These are phyloP conservation scores for Drosophila aldrichi DNA, from an alignment of 2,888 invertebrate species.

Conservation along the genomic window DNA sequence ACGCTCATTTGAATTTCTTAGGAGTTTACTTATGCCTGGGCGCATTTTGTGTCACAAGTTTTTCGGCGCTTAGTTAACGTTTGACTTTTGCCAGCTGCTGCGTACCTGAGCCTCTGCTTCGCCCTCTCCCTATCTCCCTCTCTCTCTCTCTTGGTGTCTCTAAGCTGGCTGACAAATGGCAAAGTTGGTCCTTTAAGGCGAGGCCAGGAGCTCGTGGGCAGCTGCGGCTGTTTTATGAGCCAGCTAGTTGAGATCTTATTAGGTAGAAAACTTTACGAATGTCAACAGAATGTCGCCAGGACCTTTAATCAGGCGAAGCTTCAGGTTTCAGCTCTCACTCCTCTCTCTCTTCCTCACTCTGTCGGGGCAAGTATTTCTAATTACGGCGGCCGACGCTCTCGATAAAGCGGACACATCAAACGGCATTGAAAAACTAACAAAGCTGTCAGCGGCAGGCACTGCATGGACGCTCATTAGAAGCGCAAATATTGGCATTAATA, in stretches of 20 bases:
- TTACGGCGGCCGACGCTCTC: constrained; percentile 58
- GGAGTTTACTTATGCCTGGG: constrained; percentile 74
- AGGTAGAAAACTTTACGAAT: constrained; percentile 68
- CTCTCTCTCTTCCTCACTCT: not conserved
- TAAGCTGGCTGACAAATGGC: constrained; percentile 45
- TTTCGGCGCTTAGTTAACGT: constrained; percentile 79
- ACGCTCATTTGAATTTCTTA: constrained; percentile 79
- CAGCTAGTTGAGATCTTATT: constrained; percentile 55
- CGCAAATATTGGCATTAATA: constrained; percentile 83
- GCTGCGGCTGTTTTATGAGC: constrained; percentile 55
- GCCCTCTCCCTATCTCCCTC: not conserved
- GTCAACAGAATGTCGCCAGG: constrained; percentile 68
- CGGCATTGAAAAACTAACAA: constrained; percentile 57
- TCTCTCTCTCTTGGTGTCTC: not conserved
- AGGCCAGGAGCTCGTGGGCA: constrained; percentile 30
- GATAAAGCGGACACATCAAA: constrained; percentile 67
- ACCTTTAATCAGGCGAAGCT: constrained; percentile 68
- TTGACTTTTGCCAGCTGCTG: constrained; percentile 69
- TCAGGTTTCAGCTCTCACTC: constrained; percentile 10
- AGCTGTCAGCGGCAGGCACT: constrained; percentile 50
- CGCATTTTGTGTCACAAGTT: constrained; percentile 76
- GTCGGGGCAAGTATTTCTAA: constrained; percentile 36
- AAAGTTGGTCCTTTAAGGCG: constrained; percentile 56
- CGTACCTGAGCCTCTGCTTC: constrained; percentile 6
- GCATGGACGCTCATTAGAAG: constrained; percentile 73